These are phyloP conservation scores for Macropodus opercularis DNA, from an alignment of 2,797 vertebrate genomes.

Conservation along the genomic window DNA sequence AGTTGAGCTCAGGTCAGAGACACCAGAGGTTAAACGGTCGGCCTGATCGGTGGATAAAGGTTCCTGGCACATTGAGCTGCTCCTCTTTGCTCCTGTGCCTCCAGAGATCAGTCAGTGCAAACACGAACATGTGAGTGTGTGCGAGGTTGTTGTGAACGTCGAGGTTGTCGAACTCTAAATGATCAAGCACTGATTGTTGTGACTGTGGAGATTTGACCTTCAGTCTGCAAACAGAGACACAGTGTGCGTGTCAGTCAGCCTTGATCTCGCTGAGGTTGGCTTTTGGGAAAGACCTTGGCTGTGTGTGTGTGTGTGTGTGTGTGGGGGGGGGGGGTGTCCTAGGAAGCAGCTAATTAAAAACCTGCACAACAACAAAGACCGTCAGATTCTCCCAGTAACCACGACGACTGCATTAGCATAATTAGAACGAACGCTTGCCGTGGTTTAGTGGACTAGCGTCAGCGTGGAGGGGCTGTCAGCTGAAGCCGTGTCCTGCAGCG, in stretches of 20 bases:
- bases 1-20: too few relatives aligned
- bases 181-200: conserved; percentile 35
- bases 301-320: conserved; percentile 7
- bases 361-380: conserved; percentile 4
- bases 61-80: conserved; percentile 6
- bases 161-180: conserved; percentile 6
- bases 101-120: background rate
- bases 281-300: conserved; percentile 38
- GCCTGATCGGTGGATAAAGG: background rate
- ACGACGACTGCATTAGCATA: conserved; percentile 26
- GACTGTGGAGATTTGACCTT: conserved; percentile 22
- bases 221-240: conserved; percentile 9
- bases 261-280: conserved; percentile 23
- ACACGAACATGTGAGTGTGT: background rate
- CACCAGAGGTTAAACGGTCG: too few relatives aligned
- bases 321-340: conserved; percentile 15
- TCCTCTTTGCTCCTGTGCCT: background rate
- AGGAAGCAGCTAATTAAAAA: conserved; percentile 24
- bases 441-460: fast-evolving
- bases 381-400: conserved; percentile 30
- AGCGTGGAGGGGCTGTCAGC: background rate
- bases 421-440: too few relatives aligned
- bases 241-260: conserved; percentile 1
- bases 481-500: background rate
- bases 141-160: background rate